Conservation (phyloP, 1,140 invertebrate genomes). For the Mamestra configurata region DNA sequence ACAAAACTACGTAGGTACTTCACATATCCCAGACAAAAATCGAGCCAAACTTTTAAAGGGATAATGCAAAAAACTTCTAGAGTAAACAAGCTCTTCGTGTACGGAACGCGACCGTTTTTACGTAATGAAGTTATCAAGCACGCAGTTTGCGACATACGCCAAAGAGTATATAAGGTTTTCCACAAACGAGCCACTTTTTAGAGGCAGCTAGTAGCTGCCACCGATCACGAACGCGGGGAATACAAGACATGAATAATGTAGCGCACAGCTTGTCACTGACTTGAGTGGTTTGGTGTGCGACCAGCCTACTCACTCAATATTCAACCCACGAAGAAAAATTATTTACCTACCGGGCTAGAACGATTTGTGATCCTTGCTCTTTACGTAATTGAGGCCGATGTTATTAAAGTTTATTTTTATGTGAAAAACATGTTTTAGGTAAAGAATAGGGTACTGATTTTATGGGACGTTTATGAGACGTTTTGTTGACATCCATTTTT, state of each 20-base stretch:
- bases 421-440: constrained; percentile 39
- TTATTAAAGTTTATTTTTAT: constrained; percentile 46
- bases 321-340: constrained; percentile 48
- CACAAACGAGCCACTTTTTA: background rate
- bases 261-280: background rate
- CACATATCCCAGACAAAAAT: constrained; percentile 12
- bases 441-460: constrained; percentile 42
- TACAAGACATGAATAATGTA: background rate
- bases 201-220: background rate
- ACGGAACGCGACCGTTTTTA: constrained; percentile 8
- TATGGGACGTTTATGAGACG: constrained; percentile 21
- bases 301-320: constrained; percentile 40
- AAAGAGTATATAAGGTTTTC: constrained; percentile 26
- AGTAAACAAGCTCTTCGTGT: constrained; percentile 6
- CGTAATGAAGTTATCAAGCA: constrained; percentile 26
- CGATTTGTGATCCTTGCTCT: constrained; percentile 53
- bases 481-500: constrained; percentile 34
- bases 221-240: background rate
- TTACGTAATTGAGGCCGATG: constrained; percentile 48
- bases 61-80: constrained; percentile 3
- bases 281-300: constrained; percentile 15
- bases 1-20: background rate
- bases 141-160: background rate
- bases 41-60: background rate
- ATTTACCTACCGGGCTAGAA: constrained; percentile 49